Evolutionary conservation across 92 coral and sea anemone genomes (phyloP), one percentile per base, ranked within the genome.

Genomic region (Porites cylindrica): DNA sequence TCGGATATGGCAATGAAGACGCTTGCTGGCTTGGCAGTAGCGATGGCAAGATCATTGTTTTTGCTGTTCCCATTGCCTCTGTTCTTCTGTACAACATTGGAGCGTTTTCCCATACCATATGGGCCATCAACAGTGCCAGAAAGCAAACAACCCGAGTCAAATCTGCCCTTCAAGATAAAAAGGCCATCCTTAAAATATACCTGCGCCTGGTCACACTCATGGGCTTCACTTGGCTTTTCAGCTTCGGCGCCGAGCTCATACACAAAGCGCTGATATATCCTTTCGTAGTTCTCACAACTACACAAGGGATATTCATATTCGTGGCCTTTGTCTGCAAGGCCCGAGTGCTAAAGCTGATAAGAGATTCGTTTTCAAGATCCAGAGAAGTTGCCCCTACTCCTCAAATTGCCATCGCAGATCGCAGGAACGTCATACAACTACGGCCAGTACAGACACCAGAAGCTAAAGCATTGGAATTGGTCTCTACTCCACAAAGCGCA

Each of bases 191-290:
- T 56, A 91, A 93, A 85, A 91, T 96, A 64, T 95, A 92, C 85
- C 78, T 93, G 67, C 91, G 98, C 14, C 90, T 96, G 43, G 56
- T 91, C 8, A 89, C 99, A 8, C 93, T 96, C 32, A 90, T 96
- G 93, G 99, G 98, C 7, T 93, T 96, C 78, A 87, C 94, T 7
- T 96, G 99, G 98, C 88, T 96, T 83, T 96, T 92, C 76, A 89
- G 92, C 24, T 89, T 96, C 84, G 85, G 95, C 43, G 96, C 96
- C 0, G 93, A 89, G 47, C 90, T 89, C 77, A 89, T 96, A 74
- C 99, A 92, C 79, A 66, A 86, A 64, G 94, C 79, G 20, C 94
- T 96, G 71, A 70, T 84, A 86, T 96, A 96, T 80, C 95, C 96
- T 24, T 96, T 96, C 78, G 94, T 96, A 7, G 72, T 96, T 59